A percentile compares a stretch with the other conserved stretches of the same genome.
Evolutionary conservation across 2,797 vertebrate genomes (phyloP).

Genomic region (Paguma larvata): DNA sequence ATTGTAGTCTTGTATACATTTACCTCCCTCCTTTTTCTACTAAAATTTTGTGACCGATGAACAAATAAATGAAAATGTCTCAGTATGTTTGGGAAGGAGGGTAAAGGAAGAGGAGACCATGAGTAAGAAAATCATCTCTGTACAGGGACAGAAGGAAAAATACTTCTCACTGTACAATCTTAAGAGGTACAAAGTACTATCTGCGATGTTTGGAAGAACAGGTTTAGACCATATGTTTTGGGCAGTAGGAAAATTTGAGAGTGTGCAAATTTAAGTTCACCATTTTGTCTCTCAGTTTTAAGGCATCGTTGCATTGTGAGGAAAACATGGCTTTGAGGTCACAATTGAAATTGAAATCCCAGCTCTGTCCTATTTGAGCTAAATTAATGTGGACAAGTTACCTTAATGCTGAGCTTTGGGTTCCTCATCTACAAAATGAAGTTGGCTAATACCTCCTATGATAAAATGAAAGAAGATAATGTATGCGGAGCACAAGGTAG

Average conservation of each 20-base stretch:
- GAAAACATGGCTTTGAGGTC: background rate
- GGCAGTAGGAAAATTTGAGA: background rate
- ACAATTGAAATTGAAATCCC: background rate
- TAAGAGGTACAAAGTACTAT: background rate
- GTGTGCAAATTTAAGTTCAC: background rate
- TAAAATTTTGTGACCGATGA: background rate
- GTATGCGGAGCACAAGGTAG: background rate
- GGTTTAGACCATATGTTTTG: background rate
- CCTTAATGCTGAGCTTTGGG: background rate
- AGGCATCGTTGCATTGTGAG: background rate
- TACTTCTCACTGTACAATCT: background rate
- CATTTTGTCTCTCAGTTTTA: background rate
- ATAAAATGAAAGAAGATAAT: constrained; percentile 12
- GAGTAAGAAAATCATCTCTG: background rate
- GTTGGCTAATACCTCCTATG: background rate
- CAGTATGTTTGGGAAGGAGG: background rate
- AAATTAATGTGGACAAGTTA: constrained; percentile 30
- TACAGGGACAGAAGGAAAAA: background rate
- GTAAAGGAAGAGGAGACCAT: background rate
- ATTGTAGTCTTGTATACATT: background rate
- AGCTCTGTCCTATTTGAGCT: background rate
- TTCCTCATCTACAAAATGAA: background rate
- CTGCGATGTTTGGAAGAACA: background rate
- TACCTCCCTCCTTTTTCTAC: background rate
- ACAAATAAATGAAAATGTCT: background rate